Percentiles rank a stretch among this genome's conserved stretches.
These are phyloP conservation scores for Epizoanthus stellaris DNA, from an alignment of 92 coral and sea anemone genomes.

Conservation along the genomic window DNA sequence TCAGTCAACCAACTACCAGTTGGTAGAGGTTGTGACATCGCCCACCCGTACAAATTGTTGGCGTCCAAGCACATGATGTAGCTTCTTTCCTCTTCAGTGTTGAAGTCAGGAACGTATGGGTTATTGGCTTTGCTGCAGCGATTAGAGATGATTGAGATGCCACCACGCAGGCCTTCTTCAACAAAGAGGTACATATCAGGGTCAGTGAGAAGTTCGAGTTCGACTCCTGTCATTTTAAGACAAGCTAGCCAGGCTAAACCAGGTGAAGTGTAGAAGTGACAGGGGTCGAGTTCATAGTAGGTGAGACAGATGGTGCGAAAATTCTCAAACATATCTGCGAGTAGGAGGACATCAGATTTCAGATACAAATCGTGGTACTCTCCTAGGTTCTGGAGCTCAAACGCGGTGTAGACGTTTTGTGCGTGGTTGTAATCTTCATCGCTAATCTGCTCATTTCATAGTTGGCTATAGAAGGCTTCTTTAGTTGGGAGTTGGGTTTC, in stretches of 20 bases:
- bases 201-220: constrained; percentile 56
- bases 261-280: constrained; percentile 9
- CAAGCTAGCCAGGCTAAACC: constrained; percentile 61
- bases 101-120: constrained; percentile 37
- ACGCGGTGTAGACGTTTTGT: not conserved
- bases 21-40: constrained; percentile 46
- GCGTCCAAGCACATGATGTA: constrained; percentile 14
- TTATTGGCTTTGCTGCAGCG: constrained; percentile 50
- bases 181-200: constrained; percentile 48
- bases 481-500: too few species aligned
- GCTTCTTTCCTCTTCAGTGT: constrained; percentile 18
- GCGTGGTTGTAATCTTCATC: constrained; percentile 16
- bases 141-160: constrained; percentile 38
- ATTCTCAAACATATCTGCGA: constrained; percentile 48
- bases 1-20: constrained; percentile 40
- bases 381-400: too few species aligned
- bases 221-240: constrained; percentile 49
- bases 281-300: too few species aligned
- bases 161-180: constrained; percentile 56
- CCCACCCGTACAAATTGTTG: constrained; percentile 48
- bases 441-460: constrained; percentile 10
- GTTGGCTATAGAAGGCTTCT: too few species aligned
- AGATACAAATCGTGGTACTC: not conserved
- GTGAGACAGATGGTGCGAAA: not conserved
- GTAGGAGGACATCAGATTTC: constrained; percentile 11